phyloP scores from a whole-genome alignment of 2,797 vertebrate genomes.

The Hippopotamyrus pictus region DNA sequence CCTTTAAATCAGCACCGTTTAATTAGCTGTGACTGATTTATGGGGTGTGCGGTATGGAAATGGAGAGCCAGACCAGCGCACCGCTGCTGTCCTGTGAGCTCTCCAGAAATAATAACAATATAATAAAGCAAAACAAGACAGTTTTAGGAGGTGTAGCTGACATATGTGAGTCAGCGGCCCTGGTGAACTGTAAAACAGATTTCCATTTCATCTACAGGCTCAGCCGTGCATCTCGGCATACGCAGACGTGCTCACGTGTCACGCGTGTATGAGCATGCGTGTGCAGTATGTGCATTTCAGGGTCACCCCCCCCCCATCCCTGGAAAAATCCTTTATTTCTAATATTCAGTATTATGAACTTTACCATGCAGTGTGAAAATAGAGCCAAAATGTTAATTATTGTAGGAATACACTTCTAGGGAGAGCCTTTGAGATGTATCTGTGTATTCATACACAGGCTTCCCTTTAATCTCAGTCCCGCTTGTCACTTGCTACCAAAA shows the following conservation, averaged over 20 bases:
- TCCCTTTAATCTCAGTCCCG: slow-evolving; percentile 27
- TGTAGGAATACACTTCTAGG: not conserved
- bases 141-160: slow-evolving; percentile 74
- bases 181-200: slow-evolving; percentile 39
- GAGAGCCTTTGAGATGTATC: not conserved
- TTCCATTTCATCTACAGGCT: slow-evolving; percentile 22
- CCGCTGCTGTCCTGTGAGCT: slow-evolving; percentile 52
- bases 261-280: not conserved
- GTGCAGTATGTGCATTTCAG: slow-evolving; percentile 10
- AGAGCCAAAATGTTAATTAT: not conserved
- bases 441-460: slow-evolving; percentile 27
- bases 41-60: slow-evolving; percentile 71
- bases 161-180: slow-evolving; percentile 42
- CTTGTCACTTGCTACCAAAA: slow-evolving; percentile 35
- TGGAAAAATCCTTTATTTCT: slow-evolving; percentile 21
- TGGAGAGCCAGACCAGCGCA: slow-evolving; percentile 59
- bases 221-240: not conserved
- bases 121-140: slow-evolving; percentile 50
- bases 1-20: slow-evolving; percentile 70
- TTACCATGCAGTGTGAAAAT: not conserved
- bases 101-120: slow-evolving; percentile 67
- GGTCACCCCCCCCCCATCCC: not conserved
- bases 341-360: not conserved
- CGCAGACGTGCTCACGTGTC: not conserved
- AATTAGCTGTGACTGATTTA: slow-evolving; percentile 79